Evolutionary conservation across 2,797 vertebrate species (phyloP).

Genomic region (Sciurus vulgaris): DNA sequence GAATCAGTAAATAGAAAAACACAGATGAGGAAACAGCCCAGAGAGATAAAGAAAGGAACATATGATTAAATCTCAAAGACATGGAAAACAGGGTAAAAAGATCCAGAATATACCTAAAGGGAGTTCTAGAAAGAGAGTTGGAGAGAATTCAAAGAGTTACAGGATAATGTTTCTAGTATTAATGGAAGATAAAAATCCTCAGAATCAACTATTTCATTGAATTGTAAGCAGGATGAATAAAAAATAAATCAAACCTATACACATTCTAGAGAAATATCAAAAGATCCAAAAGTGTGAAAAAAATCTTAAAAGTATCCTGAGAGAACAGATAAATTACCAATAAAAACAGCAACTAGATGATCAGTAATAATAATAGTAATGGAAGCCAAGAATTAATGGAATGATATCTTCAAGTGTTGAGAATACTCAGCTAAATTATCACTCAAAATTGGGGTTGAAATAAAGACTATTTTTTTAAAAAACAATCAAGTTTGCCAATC

Average conservation of each 20-base stretch:
- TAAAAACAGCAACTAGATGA: neutral
- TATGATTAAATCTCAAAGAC: conserved; percentile 11
- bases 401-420: conserved; percentile 18
- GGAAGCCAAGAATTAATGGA: neutral
- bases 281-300: conserved; percentile 41
- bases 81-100: neutral
- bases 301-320: conserved; percentile 30
- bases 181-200: conserved; percentile 13
- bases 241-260: neutral
- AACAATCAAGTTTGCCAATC: conserved; percentile 4
- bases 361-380: neutral
- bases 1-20: neutral
- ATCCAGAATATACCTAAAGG: neutral
- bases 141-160: neutral
- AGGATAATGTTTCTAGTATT: conserved; percentile 30
- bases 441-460: neutral
- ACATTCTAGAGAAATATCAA: conserved; percentile 40
- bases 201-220: conserved; percentile 51
- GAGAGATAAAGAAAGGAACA: neutral
- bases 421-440: conserved; percentile 17
- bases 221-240: conserved; percentile 22
- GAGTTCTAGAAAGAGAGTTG: neutral
- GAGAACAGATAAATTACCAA: neutral
- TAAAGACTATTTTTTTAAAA: neutral
- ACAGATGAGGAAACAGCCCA: neutral